Evolutionary conservation across 2,888 invertebrate species (phyloP).

Genomic region (Hyalella azteca): DNA sequence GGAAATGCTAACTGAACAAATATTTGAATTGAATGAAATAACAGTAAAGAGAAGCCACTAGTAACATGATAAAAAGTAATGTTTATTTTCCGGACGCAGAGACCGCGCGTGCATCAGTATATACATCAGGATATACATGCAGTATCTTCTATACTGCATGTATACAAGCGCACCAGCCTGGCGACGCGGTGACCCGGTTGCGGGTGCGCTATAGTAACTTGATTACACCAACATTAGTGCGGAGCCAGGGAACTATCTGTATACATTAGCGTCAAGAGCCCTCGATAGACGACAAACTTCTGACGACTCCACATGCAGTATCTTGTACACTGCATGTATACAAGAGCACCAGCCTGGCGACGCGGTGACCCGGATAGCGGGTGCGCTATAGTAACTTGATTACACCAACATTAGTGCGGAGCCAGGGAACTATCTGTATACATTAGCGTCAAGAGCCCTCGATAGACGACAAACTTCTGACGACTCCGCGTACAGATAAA

Average conservation of each 20-base stretch:
- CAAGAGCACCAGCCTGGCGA: neutral
- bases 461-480: no score
- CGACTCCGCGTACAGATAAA: no score
- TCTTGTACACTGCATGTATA: neutral
- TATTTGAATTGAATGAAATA: no score
- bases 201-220: neutral
- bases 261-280: conserved; percentile 23
- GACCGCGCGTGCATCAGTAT: no score
- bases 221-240: conserved; percentile 8
- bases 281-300: no score
- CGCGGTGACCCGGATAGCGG: neutral
- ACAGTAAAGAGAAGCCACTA: no score
- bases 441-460: conserved; percentile 27
- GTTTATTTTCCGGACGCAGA: no score
- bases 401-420: neutral
- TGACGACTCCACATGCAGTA: no score
- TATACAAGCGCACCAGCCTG: neutral
- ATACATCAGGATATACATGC: no score
- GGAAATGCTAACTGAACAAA: no score
- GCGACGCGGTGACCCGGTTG: neutral
- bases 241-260: conserved; percentile 22
- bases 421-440: conserved; percentile 25
- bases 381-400: conserved; percentile 19
- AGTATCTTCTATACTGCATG: neutral
- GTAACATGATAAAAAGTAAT: no score